Evolutionary conservation across 53 echinoderm and acorn worm genomes (phyloP).

Genomic region (Echinometra lucunter): DNA sequence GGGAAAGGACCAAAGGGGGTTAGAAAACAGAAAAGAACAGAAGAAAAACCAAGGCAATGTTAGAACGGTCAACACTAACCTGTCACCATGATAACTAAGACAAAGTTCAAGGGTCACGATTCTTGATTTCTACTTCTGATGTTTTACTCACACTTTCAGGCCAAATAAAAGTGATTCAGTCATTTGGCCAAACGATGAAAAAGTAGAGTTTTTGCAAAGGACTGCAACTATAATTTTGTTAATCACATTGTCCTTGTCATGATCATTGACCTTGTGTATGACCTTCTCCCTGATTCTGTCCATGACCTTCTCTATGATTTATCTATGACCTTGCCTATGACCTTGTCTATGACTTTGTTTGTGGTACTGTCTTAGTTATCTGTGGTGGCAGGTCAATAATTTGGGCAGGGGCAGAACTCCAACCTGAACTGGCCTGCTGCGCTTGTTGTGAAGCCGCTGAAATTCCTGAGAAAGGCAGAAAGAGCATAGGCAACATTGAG

Average conservation of each 20-base stretch:
- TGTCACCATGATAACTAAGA: slow-evolving; percentile 19
- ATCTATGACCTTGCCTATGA: not conserved
- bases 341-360: not conserved
- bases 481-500: slow-evolving; percentile 58
- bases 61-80: slow-evolving; percentile 7
- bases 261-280: no score
- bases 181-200: not conserved
- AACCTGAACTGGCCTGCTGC: slow-evolving; percentile 59
- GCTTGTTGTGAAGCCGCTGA: slow-evolving; percentile 40
- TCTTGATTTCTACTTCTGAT: not conserved
- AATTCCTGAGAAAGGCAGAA: slow-evolving; percentile 34
- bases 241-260: not conserved
- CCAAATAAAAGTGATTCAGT: not conserved
- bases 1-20: not conserved
- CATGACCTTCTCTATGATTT: not conserved
- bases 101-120: not conserved
- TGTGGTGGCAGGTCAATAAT: not conserved
- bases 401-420: slow-evolving; percentile 17
- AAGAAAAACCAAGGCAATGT: slow-evolving; percentile 45
- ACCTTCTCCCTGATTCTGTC: no score
- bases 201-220: not conserved
- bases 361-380: slow-evolving; percentile 12
- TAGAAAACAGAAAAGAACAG: slow-evolving; percentile 1
- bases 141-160: not conserved
- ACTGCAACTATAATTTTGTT: not conserved